Percentiles rank a stretch among this genome's conserved stretches.
Evolutionary conservation across 1,140 invertebrate genomes (phyloP).

Genomic region (Olivierus martensii): DNA sequence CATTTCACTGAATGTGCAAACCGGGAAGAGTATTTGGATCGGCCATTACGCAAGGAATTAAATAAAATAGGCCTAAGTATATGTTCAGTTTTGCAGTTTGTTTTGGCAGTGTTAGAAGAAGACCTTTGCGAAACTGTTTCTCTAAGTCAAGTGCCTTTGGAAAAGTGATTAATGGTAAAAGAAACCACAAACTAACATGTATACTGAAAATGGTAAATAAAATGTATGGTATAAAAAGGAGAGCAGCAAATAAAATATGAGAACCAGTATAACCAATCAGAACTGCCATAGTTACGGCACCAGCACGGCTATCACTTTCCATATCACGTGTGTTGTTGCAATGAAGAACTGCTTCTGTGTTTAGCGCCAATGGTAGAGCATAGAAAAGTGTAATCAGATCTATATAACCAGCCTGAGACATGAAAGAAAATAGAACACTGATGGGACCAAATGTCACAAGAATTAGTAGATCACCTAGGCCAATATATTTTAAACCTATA

Average conservation of each 20-base stretch:
- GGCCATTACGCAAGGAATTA: conserved; percentile 42
- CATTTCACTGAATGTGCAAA: neutral
- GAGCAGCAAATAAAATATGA: conserved; percentile 74
- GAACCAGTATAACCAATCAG: conserved; percentile 81
- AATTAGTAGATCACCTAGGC: conserved; percentile 74
- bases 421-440: conserved; percentile 84
- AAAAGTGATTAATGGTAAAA: conserved; percentile 73
- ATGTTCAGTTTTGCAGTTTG: conserved; percentile 81
- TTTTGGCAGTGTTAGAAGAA: conserved; percentile 64
- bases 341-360: conserved; percentile 88
- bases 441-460: conserved; percentile 87
- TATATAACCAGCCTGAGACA: conserved; percentile 73
- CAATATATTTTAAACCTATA: conserved; percentile 87
- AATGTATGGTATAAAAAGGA: conserved; percentile 83
- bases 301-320: conserved; percentile 65
- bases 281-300: conserved; percentile 84
- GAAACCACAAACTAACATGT: conserved; percentile 64
- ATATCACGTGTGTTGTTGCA: conserved; percentile 87
- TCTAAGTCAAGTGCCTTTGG: conserved; percentile 78
- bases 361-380: conserved; percentile 81
- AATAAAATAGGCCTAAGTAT: conserved; percentile 76
- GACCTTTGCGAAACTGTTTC: conserved; percentile 65
- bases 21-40: conserved; percentile 16
- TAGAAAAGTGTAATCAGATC: conserved; percentile 79
- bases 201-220: conserved; percentile 68